phyloP scores from a whole-genome alignment of 2,113 vertebrate species.

The Scopus umbretta region DNA sequence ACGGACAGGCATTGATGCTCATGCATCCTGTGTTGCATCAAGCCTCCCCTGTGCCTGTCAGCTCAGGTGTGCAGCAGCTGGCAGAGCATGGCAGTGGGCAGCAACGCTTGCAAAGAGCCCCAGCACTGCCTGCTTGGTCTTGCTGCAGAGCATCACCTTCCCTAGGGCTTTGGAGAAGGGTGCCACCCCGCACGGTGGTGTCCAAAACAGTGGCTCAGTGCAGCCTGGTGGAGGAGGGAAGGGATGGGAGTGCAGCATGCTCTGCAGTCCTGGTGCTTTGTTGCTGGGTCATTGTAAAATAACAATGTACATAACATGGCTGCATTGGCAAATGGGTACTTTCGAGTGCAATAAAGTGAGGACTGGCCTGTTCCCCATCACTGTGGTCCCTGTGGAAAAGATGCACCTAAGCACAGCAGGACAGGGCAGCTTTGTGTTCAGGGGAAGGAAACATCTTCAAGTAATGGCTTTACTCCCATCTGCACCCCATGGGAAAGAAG shows the following conservation, averaged over 20 bases:
- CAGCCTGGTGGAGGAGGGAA: not conserved
- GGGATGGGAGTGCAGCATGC: fast-evolving
- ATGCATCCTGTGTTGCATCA: fast-evolving
- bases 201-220: fast-evolving
- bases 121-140: not conserved
- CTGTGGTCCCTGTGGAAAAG: not conserved
- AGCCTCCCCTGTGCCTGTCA: not conserved
- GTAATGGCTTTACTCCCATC: not conserved
- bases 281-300: not conserved
- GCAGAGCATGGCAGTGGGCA: not conserved
- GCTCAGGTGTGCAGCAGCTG: not conserved
- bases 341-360: conserved; percentile 29
- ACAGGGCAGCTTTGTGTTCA: fast-evolving
- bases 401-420: not conserved
- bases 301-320: not conserved
- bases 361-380: not conserved
- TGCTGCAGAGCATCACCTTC: not conserved
- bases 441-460: not conserved
- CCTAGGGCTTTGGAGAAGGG: not conserved
- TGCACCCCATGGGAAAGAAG: fast-evolving
- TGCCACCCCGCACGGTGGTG: too few species aligned
- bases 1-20: not conserved
- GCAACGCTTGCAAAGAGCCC: not conserved
- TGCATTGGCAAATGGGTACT: not conserved
- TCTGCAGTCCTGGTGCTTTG: not conserved